These are phyloP conservation scores for Chrysotoxum bicinctum DNA, from an alignment of 2,888 invertebrate species.

Conservation along the genomic window DNA sequence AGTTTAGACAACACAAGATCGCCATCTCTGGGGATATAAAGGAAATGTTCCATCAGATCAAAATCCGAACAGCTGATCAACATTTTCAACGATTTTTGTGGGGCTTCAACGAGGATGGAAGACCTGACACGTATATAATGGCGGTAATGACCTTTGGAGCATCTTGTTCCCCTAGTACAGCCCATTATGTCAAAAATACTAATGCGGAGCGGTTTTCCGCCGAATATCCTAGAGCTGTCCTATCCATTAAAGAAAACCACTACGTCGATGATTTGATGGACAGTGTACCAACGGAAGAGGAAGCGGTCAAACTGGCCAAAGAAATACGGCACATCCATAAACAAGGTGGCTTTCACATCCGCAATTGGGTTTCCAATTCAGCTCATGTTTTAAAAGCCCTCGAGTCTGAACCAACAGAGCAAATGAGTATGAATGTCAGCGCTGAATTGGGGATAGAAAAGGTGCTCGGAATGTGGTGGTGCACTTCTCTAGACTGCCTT, in stretches of 20 bases:
- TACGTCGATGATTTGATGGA: conserved; percentile 76
- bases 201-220: conserved; percentile 36
- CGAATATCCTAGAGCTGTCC: conserved; percentile 14
- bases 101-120: conserved; percentile 48
- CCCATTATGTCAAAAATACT: conserved; percentile 27
- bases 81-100: conserved; percentile 76
- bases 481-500: conserved; percentile 26
- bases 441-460: neutral
- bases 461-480: neutral
- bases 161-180: conserved; percentile 68
- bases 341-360: conserved; percentile 61
- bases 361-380: conserved; percentile 74
- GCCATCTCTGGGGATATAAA: conserved; percentile 75
- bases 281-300: conserved; percentile 72
- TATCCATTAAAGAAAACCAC: conserved; percentile 45
- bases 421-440: neutral
- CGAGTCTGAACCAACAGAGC: conserved; percentile 12
- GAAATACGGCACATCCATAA: conserved; percentile 57
- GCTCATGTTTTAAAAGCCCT: conserved; percentile 18
- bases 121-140: conserved; percentile 69
- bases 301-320: conserved; percentile 61
- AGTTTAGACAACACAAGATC: conserved; percentile 76
- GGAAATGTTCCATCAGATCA: conserved; percentile 75
- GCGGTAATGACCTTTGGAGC: conserved; percentile 74
- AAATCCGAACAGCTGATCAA: conserved; percentile 67